Evolutionary conservation across 1,140 invertebrate species (phyloP).

Genomic region (Subanguina moxae): DNA sequence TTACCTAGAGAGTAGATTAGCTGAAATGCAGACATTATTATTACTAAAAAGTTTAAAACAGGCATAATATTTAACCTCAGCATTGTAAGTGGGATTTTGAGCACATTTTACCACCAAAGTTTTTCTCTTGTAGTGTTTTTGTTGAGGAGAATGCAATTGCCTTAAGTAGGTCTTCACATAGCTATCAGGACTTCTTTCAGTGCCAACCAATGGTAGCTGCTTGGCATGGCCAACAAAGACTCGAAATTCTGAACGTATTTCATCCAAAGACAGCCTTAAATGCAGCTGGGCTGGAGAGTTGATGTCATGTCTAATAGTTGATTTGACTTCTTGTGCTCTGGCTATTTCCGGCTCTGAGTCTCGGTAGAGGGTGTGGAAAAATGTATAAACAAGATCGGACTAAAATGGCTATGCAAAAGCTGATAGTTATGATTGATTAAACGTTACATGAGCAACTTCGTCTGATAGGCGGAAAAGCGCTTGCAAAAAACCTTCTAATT

Average conservation of each 20-base stretch:
- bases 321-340: constrained; percentile 24
- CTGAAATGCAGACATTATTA: constrained; percentile 6
- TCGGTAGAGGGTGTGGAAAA: constrained; percentile 44
- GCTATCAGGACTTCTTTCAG: constrained; percentile 29
- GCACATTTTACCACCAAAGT: constrained; percentile 32
- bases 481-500: constrained; percentile 39
- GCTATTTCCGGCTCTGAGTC: constrained; percentile 34
- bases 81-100: constrained; percentile 45
- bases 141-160: background rate
- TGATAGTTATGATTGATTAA: too few relatives aligned
- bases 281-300: constrained; percentile 11
- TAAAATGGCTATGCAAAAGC: too few relatives aligned
- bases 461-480: constrained; percentile 34
- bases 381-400: constrained; percentile 44
- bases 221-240: constrained; percentile 43
- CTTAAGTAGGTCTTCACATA: constrained; percentile 43
- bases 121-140: constrained; percentile 28
- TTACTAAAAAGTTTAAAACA: constrained; percentile 9
- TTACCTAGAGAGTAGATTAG: constrained; percentile 1
- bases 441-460: constrained; percentile 44
- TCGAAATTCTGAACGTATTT: constrained; percentile 9
- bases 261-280: constrained; percentile 11
- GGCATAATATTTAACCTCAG: constrained; percentile 20
- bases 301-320: background rate
- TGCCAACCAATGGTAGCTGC: constrained; percentile 33